Conservation (phyloP, 2,113 vertebrate genomes). For the Anseranas semipalmata region DNA sequence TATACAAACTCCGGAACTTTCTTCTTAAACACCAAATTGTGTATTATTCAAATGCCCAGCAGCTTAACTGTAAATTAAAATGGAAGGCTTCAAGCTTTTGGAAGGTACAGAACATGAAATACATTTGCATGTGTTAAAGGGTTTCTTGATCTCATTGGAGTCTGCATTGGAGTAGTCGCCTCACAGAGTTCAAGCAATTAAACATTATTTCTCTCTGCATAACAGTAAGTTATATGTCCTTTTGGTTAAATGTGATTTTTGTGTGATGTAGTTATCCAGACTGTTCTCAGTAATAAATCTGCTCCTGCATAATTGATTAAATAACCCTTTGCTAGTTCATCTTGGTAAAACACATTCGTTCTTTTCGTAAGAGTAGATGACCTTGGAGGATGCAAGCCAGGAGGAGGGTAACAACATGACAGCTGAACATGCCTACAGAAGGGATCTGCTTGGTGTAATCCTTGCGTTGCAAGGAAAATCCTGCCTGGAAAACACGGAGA, state of each 20-base stretch:
- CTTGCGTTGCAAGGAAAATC: neutral
- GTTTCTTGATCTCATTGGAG: neutral
- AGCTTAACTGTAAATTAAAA: conserved; percentile 20
- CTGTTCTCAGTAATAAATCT: conserved; percentile 33
- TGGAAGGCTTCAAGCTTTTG: neutral
- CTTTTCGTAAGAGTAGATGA: neutral
- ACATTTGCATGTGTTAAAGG: neutral
- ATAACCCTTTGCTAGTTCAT: conserved; percentile 36
- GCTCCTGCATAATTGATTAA: conserved; percentile 58
- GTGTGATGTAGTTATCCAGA: neutral
- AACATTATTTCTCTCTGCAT: neutral
- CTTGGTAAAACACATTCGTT: conserved; percentile 14
- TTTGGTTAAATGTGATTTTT: conserved; percentile 1
- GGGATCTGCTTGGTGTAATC: neutral
- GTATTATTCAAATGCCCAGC: neutral
- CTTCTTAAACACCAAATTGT: neutral
- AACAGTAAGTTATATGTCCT: neutral
- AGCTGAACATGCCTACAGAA: neutral
- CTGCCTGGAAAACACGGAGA: neutral
- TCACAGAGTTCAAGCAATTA: conserved; percentile 17
- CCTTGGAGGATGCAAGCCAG: neutral
- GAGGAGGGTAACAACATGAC: neutral
- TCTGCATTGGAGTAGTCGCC: neutral
- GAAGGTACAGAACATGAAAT: neutral
- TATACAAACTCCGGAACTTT: neutral